Conservation (phyloP, 2,113 vertebrate species). For the Vireo altiloquus region DNA sequence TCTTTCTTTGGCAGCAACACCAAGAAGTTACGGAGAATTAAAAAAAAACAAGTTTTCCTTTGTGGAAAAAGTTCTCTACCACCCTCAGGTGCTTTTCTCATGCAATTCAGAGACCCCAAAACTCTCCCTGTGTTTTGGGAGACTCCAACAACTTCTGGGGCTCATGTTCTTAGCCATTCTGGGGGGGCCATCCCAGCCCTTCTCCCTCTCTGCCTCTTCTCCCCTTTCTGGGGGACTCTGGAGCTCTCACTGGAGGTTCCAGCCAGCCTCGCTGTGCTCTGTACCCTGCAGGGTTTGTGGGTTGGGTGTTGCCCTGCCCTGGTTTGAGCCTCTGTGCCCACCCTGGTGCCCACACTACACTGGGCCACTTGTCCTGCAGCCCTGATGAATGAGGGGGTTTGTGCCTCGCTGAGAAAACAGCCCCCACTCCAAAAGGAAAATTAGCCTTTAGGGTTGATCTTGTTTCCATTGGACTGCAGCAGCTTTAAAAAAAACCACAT, state of each 20-base stretch:
- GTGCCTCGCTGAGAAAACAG: not conserved
- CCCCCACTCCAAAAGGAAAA: not conserved
- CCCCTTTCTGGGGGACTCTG: not conserved
- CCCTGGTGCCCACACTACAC: fast-evolving
- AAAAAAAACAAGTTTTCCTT: not conserved
- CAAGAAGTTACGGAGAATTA: not conserved
- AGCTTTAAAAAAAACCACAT: not conserved
- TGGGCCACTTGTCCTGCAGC: not conserved
- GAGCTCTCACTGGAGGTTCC: not conserved
- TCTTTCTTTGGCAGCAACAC: not conserved
- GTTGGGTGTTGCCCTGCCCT: not conserved
- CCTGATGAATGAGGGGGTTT: not conserved
- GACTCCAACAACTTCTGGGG: not conserved
- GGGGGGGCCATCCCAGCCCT: not conserved
- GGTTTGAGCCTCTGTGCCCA: not conserved
- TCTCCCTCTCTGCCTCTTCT: not conserved
- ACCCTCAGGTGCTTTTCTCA: not conserved
- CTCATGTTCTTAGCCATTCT: not conserved
- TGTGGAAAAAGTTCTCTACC: not conserved
- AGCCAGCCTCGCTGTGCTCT: not conserved
- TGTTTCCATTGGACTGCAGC: not conserved
- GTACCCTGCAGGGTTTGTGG: too few species aligned
- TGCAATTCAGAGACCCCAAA: not conserved
- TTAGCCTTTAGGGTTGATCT: not conserved
- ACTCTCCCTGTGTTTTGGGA: not conserved